Conservation (phyloP, 2,113 vertebrate species). For the Muntiacus muntjak region DNA sequence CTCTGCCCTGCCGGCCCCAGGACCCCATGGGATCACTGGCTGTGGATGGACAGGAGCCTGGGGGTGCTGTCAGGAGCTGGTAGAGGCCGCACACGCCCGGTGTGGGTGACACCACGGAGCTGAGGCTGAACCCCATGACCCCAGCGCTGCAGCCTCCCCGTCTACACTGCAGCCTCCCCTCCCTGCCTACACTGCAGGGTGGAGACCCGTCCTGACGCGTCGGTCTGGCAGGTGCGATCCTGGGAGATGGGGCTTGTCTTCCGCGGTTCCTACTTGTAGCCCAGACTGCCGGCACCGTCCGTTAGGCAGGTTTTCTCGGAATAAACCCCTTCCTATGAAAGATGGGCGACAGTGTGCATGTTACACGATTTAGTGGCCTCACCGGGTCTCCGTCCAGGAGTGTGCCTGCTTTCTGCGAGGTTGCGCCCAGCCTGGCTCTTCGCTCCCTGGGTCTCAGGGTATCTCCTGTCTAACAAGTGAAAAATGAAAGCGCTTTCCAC, state of each 20-base stretch:
- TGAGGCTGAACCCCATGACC: background rate
- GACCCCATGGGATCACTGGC: background rate
- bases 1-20: background rate
- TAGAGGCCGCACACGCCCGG: fast-evolving
- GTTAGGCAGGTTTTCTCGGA: background rate
- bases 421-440: too few relatives aligned
- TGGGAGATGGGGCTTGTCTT: background rate
- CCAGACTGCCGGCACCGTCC: too few relatives aligned
- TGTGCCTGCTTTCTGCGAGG: fast-evolving
- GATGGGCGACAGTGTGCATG: fast-evolving
- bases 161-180: too few relatives aligned
- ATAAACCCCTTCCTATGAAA: background rate
- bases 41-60: background rate
- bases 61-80: background rate
- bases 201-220: fast-evolving
- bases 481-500: too few relatives aligned
- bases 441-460: background rate
- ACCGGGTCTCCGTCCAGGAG: fast-evolving
- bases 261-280: background rate
- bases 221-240: fast-evolving
- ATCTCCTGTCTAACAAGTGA: too few relatives aligned
- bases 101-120: background rate
- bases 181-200: background rate
- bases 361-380: background rate
- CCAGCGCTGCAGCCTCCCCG: background rate